Base-by-base conservation (phyloP, 2,888 invertebrate genomes). In the Latrodectus hesperus region DNA sequence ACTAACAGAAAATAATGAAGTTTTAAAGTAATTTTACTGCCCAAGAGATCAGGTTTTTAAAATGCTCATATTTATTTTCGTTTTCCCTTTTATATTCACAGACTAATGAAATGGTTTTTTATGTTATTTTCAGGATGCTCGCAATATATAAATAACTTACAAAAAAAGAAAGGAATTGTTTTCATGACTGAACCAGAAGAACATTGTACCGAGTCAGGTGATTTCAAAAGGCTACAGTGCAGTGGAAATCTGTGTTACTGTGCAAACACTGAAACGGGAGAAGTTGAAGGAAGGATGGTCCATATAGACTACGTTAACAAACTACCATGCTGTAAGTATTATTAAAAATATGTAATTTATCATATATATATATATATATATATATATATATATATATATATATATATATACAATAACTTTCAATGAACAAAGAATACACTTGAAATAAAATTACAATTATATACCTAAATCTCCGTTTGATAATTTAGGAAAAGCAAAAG, bases 151-250 rank as follows among this genome's bases (percentile, higher is more conserved):
- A 17, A 72, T 11, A 16, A 74, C 14, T n/a, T 77, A n/a, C 55
- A 68, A 26, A 73, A 26, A 26, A 10, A 51, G 22, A 17, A 80
- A 14, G 17, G 22, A 1, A 9, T 11, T 12, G 51, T 4, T 68
- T 88, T 75, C 16, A 73, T 75, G 67, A 85, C 70, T 10, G 14
- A 70, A 65, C 80, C 77, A 9, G 81, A 84, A 72, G 76, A 81
- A 10, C 84, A 84, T 38, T 88, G 88, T 17, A 67, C 81, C 1
- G 5, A 52, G 11, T 22, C 77, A 0, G 88, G 88, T 52, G 72
- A 84, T 70, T 88, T 73, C 17, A 84, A 77, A 5, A 11, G n/a
- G 17, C n/a, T 88, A 10, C 88, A 88, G 65, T 88, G 88, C 53
- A 74, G 77, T 16, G 53, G 51, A 3, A 73, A 81, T 55, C 26